phyloP scores from a whole-genome alignment of 2,888 invertebrate genomes.

The Phasia obesa region DNA sequence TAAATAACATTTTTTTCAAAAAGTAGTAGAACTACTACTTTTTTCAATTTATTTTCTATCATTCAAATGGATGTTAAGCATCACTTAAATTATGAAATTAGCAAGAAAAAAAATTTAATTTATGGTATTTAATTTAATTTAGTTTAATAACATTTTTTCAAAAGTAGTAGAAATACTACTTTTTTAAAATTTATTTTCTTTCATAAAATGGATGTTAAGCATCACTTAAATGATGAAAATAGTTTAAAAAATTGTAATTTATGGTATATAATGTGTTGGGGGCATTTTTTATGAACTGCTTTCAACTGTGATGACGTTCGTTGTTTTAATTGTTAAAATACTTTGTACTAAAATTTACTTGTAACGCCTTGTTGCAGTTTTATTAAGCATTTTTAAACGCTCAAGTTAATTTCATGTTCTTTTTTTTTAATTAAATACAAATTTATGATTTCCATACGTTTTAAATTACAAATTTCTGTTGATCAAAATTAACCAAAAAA shows the following conservation, averaged over 20 bases:
- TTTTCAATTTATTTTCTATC: background rate
- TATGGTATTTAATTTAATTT: no score
- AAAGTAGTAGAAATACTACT: slow-evolving; percentile 22
- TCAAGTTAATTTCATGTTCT: slow-evolving; percentile 34
- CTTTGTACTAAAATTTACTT: background rate
- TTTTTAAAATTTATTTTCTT: background rate
- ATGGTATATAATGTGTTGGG: no score
- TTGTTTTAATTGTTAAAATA: no score
- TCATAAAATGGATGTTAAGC: background rate
- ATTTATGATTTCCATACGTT: slow-evolving; percentile 34
- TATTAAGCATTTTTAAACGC: slow-evolving; percentile 14
- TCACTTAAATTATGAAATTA: background rate
- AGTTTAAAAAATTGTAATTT: no score
- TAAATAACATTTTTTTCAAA: background rate
- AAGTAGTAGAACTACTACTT: background rate
- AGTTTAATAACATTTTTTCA: background rate
- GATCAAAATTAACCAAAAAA: slow-evolving; percentile 16
- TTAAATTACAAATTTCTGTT: slow-evolving; percentile 27
- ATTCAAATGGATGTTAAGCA: background rate
- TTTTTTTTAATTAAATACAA: slow-evolving; percentile 39
- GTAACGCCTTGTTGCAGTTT: slow-evolving; percentile 24
- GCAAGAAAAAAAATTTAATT: no score
- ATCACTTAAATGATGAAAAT: no score
- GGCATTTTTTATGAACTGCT: no score
- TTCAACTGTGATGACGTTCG: no score